phyloP scores from a whole-genome alignment of 2,113 vertebrate genomes.

The Neogobius melanostomus region DNA sequence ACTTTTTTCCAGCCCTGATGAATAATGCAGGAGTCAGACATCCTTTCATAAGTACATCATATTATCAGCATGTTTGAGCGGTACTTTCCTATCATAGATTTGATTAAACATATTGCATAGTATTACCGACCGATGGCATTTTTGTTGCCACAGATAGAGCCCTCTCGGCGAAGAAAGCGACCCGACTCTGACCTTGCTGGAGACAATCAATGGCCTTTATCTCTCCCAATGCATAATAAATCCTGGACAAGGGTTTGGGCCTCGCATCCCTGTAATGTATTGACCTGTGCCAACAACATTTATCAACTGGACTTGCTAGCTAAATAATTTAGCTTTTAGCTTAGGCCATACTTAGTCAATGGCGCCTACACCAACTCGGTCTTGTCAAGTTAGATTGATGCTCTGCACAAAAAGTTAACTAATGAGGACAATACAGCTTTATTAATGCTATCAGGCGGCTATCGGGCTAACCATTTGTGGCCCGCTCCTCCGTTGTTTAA shows the following conservation, averaged over 20 bases:
- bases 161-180: constrained; percentile 62
- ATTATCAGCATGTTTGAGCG: constrained; percentile 64
- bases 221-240: constrained; percentile 77
- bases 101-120: constrained; percentile 63
- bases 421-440: constrained; percentile 48
- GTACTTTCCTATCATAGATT: constrained; percentile 60
- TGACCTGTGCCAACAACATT: constrained; percentile 73
- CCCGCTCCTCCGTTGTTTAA: background rate
- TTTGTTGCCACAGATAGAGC: constrained; percentile 67
- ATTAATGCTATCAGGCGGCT: constrained; percentile 33
- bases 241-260: constrained; percentile 69
- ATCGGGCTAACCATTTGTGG: constrained; percentile 30
- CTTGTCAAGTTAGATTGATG: constrained; percentile 65
- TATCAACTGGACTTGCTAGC: constrained; percentile 75
- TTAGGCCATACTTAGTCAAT: constrained; percentile 66
- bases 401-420: constrained; percentile 33
- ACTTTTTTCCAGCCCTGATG: constrained; percentile 62
- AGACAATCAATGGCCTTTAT: constrained; percentile 81
- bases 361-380: constrained; percentile 60
- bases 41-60: constrained; percentile 68
- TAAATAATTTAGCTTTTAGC: constrained; percentile 82
- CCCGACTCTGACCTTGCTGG: constrained; percentile 74
- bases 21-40: constrained; percentile 74
- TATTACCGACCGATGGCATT: constrained; percentile 57
- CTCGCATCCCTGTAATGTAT: constrained; percentile 76